phyloP scores from a whole-genome alignment of 2,888 invertebrate genomes.

The Notodromas monacha region DNA sequence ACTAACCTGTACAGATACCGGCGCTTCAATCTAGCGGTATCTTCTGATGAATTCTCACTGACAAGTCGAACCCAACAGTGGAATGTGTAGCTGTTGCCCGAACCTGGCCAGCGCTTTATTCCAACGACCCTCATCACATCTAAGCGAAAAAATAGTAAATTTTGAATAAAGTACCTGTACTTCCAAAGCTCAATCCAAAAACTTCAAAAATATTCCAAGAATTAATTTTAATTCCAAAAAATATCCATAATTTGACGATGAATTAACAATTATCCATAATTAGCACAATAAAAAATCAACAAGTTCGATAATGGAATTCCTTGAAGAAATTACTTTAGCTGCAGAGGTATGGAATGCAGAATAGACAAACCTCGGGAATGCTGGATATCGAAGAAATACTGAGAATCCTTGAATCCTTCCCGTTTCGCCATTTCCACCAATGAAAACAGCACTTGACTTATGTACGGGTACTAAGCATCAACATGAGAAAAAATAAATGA shows the following conservation, averaged over 20 bases:
- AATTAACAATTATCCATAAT: no score
- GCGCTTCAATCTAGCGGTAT: background rate
- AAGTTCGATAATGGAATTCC: no score
- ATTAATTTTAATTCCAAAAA: no score
- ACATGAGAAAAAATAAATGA: no score
- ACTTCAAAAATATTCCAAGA: no score
- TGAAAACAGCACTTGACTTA: background rate
- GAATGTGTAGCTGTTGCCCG: background rate
- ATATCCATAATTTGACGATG: no score
- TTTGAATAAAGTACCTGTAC: background rate
- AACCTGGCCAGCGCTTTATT: background rate
- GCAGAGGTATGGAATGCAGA: no score
- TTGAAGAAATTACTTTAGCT: no score
- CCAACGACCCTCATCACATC: background rate
- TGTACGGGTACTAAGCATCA: background rate
- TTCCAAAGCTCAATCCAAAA: background rate
- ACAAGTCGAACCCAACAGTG: background rate
- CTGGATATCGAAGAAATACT: background rate
- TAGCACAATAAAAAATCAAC: no score
- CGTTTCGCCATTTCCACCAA: background rate
- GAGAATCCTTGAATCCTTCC: background rate
- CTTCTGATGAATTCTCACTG: background rate
- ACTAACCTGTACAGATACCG: background rate
- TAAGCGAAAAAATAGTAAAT: background rate
- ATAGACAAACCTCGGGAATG: background rate